Percentiles rank a stretch among this genome's conserved stretches.
These are phyloP conservation scores for Scylla paramamosain DNA, from an alignment of 1,140 invertebrate species.

Conservation along the genomic window DNA sequence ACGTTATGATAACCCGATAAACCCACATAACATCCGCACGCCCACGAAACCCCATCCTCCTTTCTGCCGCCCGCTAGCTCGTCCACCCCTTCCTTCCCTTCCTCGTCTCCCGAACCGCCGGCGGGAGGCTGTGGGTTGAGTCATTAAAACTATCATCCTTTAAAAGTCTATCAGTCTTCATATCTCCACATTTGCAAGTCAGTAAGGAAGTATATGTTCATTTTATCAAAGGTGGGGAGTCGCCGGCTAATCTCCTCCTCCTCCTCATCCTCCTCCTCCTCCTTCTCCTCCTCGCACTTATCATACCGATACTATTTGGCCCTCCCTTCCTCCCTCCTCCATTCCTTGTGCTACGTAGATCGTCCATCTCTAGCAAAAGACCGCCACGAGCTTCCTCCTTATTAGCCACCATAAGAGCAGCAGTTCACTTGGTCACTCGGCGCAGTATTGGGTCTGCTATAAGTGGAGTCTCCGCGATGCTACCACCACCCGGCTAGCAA, in stretches of 20 bases:
- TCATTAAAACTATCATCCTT: constrained; percentile 23
- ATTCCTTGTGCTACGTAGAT: background rate
- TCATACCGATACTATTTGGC: too few species aligned
- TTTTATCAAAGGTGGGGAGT: background rate
- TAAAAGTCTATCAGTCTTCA: constrained; percentile 4
- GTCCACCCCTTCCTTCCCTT: background rate
- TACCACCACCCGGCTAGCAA: background rate
- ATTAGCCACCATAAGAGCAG: too few species aligned
- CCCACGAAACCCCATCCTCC: background rate
- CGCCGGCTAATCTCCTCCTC: background rate
- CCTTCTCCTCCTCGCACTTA: background rate
- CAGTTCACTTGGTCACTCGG: too few species aligned
- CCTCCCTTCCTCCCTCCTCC: background rate
- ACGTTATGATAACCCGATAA: too few species aligned
- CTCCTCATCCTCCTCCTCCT: constrained; percentile 15
- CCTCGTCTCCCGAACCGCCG: background rate
- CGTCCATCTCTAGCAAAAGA: too few species aligned
- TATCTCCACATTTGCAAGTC: constrained; percentile 14
- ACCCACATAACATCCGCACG: background rate
- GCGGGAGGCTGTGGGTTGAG: background rate
- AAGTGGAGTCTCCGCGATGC: background rate
- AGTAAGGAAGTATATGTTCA: constrained; percentile 14
- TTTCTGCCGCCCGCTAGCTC: background rate
- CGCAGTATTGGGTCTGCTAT: too few species aligned
- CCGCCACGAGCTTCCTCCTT: too few species aligned